A percentile compares a stretch with the other conserved stretches of the same genome.
Conservation (phyloP, 2,888 invertebrate species). For the Spatulosminthurus flaviceps region DNA sequence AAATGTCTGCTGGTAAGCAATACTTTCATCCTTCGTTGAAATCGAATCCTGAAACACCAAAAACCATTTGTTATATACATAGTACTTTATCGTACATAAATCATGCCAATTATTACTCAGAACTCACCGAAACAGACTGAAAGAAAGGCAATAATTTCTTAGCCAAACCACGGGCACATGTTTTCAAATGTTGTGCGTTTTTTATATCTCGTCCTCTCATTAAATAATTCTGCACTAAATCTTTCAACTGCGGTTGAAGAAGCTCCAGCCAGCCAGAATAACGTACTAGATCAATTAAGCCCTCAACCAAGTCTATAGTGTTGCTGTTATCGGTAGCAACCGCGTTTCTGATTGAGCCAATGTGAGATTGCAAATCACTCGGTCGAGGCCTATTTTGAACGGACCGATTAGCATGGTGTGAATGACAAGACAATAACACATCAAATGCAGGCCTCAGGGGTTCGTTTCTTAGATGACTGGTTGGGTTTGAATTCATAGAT, state of each 20-base stretch:
- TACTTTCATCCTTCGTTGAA: constrained; percentile 41
- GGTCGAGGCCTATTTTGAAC: not conserved
- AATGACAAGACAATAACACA: constrained; percentile 56
- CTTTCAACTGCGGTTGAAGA: constrained; percentile 53
- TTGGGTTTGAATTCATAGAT: not conserved
- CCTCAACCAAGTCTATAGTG: constrained; percentile 51
- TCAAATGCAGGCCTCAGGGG: constrained; percentile 56
- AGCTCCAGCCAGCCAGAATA: constrained; percentile 53
- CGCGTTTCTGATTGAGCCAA: constrained; percentile 48
- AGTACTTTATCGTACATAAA: no score
- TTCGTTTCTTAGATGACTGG: constrained; percentile 50
- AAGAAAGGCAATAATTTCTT: constrained; percentile 57
- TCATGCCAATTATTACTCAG: not conserved
- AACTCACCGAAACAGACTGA: constrained; percentile 53
- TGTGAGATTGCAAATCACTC: constrained; percentile 54
- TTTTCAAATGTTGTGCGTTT: constrained; percentile 56
- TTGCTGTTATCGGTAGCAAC: not conserved
- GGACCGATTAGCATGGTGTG: constrained; percentile 50
- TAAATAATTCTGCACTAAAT: constrained; percentile 58
- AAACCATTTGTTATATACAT: no score
- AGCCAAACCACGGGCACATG: constrained; percentile 54
- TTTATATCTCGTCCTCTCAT: constrained; percentile 59
- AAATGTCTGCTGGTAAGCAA: constrained; percentile 53
- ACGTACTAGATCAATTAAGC: constrained; percentile 53
- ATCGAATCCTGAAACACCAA: constrained; percentile 27